Conservation (phyloP, 2,113 vertebrate genomes). For the Odontesthes bonariensis region DNA sequence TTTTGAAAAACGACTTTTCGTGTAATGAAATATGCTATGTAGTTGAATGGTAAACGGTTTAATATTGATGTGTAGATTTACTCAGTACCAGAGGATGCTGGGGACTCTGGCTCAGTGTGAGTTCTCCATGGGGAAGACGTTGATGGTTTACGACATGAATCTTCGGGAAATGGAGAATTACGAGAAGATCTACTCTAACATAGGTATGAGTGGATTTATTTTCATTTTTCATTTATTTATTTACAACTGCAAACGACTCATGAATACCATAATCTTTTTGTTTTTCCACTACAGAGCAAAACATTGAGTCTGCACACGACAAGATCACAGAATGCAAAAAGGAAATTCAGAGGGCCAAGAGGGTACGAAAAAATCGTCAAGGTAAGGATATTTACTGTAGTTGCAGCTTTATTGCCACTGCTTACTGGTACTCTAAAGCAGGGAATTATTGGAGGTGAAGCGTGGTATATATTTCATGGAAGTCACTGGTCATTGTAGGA, state of each 20-base stretch:
- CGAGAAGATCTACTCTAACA: slow-evolving; percentile 94
- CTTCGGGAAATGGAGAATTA: slow-evolving; percentile 99
- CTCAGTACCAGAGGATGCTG: slow-evolving; percentile 96
- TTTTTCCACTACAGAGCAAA: slow-evolving; percentile 85
- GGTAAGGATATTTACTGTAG: slow-evolving; percentile 79
- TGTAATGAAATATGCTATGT: neutral
- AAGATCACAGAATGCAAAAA: slow-evolving; percentile 99
- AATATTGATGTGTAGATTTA: slow-evolving; percentile 82
- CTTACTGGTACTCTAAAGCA: neutral
- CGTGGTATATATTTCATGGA: neutral
- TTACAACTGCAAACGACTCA: neutral
- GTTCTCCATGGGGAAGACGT: slow-evolving; percentile 98
- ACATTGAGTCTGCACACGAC: slow-evolving; percentile 94
- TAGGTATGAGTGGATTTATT: slow-evolving; percentile 83
- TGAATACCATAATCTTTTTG: neutral
- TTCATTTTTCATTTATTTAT: neutral
- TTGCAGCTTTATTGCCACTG: neutral
- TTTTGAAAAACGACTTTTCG: neutral
- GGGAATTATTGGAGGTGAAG: neutral
- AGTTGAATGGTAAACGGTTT: neutral
- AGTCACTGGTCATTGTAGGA: neutral
- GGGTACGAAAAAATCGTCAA: slow-evolving; percentile 98
- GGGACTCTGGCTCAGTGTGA: slow-evolving; percentile 94
- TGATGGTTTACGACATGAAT: slow-evolving; percentile 98
- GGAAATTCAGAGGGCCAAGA: slow-evolving; percentile 96